Evolutionary conservation across 2,888 invertebrate genomes (phyloP).

Genomic region (Hypomecis atomaria): DNA sequence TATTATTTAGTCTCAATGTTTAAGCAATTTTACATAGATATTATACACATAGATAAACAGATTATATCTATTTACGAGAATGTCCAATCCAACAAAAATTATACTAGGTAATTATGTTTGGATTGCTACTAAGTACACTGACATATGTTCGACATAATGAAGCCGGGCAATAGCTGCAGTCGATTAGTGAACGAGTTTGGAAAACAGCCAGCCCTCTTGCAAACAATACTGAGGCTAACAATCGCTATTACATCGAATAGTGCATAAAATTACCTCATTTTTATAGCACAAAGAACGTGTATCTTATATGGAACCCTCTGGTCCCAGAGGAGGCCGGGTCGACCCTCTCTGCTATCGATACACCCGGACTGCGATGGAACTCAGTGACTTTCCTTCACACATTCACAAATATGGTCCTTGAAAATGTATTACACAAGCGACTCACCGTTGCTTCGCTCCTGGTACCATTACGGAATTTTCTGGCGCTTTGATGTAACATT

Average conservation of each 20-base stretch:
- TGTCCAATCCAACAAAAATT: too few species aligned
- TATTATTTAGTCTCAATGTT: too few species aligned
- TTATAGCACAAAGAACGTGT: conserved; percentile 69
- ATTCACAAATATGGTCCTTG: neutral
- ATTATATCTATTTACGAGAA: too few species aligned
- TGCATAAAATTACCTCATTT: conserved; percentile 81
- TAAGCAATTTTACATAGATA: too few species aligned
- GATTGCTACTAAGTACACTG: neutral
- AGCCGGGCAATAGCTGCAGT: conserved; percentile 9
- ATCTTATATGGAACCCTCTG: conserved; percentile 59
- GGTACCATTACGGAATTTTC: too few species aligned
- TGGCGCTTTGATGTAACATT: too few species aligned
- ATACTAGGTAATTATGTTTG: too few species aligned
- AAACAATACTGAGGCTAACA: conserved; percentile 40
- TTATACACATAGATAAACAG: too few species aligned
- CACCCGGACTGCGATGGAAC: conserved; percentile 38
- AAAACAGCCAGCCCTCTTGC: conserved; percentile 35
- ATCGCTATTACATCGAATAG: conserved; percentile 60
- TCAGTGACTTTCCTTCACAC: conserved; percentile 19
- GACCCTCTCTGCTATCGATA: conserved; percentile 57
- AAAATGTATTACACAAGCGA: too few species aligned
- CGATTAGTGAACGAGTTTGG: conserved; percentile 20
- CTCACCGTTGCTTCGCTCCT: too few species aligned
- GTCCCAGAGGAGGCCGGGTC: conserved; percentile 60
- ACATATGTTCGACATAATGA: conserved; percentile 11